These are phyloP conservation scores for Xestobium rufovillosum DNA, from an alignment of 2,888 invertebrate species.

Conservation along the genomic window DNA sequence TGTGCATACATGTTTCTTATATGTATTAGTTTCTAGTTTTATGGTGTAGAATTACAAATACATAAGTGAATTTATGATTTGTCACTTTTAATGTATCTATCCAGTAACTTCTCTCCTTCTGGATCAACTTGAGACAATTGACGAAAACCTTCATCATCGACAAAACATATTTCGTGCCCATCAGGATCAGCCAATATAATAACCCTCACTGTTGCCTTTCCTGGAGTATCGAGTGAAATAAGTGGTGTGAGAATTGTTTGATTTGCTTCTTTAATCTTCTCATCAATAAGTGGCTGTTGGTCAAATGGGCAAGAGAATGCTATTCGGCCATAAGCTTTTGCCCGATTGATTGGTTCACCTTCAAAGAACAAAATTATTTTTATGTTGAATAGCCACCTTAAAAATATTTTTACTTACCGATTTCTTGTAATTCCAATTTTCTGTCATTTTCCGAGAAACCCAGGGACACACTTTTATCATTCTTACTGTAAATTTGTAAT, in stretches of 20 bases:
- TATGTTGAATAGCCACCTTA: constrained; percentile 12
- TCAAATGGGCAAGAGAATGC: constrained; percentile 84
- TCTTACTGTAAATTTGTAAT: constrained; percentile 61
- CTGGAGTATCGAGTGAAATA: constrained; percentile 91
- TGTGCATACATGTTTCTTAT: constrained; percentile 9
- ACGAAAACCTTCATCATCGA: constrained; percentile 91
- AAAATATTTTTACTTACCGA: constrained; percentile 47
- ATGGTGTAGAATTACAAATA: background rate
- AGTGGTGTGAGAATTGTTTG: constrained; percentile 80
- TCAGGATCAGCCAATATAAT: constrained; percentile 96
- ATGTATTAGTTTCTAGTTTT: constrained; percentile 7
- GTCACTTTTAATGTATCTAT: constrained; percentile 66
- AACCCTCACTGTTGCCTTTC: constrained; percentile 92
- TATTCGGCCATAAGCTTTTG: constrained; percentile 88
- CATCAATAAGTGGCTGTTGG: constrained; percentile 69
- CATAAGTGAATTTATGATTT: constrained; percentile 41
- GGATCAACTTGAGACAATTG: constrained; percentile 82
- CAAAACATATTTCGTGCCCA: constrained; percentile 97
- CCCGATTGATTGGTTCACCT: constrained; percentile 67
- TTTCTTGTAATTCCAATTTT: constrained; percentile 67
- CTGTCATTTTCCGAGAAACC: constrained; percentile 69
- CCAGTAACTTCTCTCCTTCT: constrained; percentile 68
- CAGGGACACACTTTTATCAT: constrained; percentile 54
- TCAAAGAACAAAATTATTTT: constrained; percentile 21
- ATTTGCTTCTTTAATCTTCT: constrained; percentile 60